Conservation (phyloP, 2,888 invertebrate genomes). For the Ophion ellenae region DNA sequence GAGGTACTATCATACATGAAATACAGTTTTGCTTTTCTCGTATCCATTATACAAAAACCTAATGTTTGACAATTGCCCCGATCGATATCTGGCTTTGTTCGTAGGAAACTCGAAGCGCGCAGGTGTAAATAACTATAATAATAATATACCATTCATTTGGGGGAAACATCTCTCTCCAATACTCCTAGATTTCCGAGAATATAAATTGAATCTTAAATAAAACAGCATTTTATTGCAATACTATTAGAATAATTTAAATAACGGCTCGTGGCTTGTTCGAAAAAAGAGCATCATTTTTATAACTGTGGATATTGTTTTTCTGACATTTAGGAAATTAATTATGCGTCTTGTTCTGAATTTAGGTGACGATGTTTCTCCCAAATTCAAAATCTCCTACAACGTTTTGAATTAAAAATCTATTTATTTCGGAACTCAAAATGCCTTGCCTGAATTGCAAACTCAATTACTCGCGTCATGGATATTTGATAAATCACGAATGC, state of each 20-base stretch:
- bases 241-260: no score
- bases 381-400: no score
- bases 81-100: neutral
- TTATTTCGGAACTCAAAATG: neutral
- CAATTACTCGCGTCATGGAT: conserved; percentile 2
- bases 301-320: no score
- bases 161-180: neutral
- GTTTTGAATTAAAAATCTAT: neutral
- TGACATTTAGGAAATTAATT: no score
- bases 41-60: conserved; percentile 13
- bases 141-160: neutral
- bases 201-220: no score
- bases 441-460: neutral
- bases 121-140: neutral
- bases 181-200: neutral
- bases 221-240: no score
- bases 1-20: neutral
- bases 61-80: neutral
- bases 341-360: no score
- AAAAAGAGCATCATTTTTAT: no score
- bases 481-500: neutral
- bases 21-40: neutral
- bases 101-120: neutral
- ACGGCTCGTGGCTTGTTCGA: no score
- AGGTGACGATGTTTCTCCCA: no score